phyloP scores from a whole-genome alignment of 2,113 vertebrate species.

The Nyctibius bracteatus region DNA sequence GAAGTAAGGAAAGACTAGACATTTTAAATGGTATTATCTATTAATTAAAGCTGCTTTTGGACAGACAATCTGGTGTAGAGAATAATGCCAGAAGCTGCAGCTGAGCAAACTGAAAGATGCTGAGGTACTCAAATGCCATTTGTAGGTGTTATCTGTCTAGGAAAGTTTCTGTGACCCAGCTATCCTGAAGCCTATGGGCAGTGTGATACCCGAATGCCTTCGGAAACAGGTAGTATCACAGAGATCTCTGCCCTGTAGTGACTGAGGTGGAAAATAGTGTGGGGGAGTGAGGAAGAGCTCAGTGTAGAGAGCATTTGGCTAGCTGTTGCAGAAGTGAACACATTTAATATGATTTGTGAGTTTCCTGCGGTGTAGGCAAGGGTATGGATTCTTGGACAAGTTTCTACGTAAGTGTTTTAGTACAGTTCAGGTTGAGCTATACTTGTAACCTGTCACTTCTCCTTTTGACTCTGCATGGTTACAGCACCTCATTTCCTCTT shows the following conservation, averaged over 20 bases:
- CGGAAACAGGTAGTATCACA: background rate
- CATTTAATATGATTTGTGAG: background rate
- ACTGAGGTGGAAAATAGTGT: background rate
- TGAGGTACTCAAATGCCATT: background rate
- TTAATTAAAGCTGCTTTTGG: background rate
- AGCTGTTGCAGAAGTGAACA: background rate
- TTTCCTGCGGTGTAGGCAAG: background rate
- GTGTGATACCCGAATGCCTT: background rate
- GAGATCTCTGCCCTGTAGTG: background rate
- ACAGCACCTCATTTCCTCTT: background rate
- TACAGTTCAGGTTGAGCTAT: background rate
- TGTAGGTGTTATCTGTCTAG: background rate
- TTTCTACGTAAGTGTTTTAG: background rate
- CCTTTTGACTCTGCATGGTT: background rate
- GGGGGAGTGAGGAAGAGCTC: background rate
- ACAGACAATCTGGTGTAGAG: background rate
- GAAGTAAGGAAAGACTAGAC: background rate
- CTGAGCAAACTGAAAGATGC: background rate
- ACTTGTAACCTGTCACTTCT: background rate
- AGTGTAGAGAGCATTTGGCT: background rate
- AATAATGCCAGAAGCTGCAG: background rate
- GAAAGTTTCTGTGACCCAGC: conserved; percentile 2
- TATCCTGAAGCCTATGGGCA: background rate
- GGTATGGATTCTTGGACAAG: background rate
- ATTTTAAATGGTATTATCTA: background rate